phyloP scores from a whole-genome alignment of 2,888 invertebrate genomes.

The Noctua pronuba region DNA sequence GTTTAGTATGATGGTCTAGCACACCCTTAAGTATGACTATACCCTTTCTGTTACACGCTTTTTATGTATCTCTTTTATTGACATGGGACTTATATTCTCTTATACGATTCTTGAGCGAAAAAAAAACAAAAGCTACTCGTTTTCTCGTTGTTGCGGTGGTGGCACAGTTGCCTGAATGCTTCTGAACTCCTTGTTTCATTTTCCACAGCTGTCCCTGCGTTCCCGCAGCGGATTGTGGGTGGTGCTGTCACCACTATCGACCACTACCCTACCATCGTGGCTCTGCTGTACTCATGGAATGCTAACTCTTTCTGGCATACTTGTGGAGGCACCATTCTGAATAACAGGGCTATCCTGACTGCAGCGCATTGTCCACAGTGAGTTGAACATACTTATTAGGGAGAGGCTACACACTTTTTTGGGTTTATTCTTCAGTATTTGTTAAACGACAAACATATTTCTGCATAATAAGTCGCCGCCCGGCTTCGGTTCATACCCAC shows the following conservation, averaged over 20 bases:
- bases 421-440: background rate
- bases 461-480: background rate
- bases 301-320: conserved; percentile 64
- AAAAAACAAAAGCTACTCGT: too few relatives aligned
- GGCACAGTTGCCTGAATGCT: background rate
- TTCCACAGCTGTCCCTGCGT: conserved; percentile 52
- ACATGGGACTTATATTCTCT: too few relatives aligned
- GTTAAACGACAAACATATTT: background rate
- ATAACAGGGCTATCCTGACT: conserved; percentile 71
- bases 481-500: too few relatives aligned
- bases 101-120: too few relatives aligned
- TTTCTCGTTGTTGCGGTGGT: too few relatives aligned
- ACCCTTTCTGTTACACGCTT: too few relatives aligned
- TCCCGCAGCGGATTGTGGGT: conserved; percentile 74
- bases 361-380: conserved; percentile 63
- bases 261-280: conserved; percentile 71
- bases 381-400: background rate
- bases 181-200: background rate
- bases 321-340: conserved; percentile 75
- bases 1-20: too few relatives aligned
- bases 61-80: too few relatives aligned
- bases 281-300: conserved; percentile 67
- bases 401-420: background rate
- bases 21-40: too few relatives aligned
- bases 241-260: conserved; percentile 71